Conservation (phyloP, 2,888 invertebrate genomes). For the Drosophila testacea region DNA sequence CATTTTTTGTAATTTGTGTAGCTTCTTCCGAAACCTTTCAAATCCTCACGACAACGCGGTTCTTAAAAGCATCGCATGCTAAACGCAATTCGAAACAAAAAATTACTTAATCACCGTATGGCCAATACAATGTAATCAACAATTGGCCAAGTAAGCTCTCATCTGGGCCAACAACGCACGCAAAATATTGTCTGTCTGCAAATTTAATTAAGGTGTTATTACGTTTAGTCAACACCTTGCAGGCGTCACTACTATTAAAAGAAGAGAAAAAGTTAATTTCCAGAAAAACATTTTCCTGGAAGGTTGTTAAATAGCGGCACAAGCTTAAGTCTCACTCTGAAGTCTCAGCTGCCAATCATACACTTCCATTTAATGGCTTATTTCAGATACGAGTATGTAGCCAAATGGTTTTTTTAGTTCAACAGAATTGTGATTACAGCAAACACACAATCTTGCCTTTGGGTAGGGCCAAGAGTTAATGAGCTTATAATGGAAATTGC, state of each 20-base stretch:
- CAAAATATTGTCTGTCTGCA: conserved; percentile 48
- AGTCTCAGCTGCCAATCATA: conserved; percentile 15
- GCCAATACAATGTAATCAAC: conserved; percentile 59
- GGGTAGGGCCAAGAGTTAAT: conserved; percentile 47
- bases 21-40: conserved; percentile 22
- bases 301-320: conserved; percentile 53
- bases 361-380: conserved; percentile 39
- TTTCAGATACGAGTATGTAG: conserved; percentile 27
- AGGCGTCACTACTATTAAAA: conserved; percentile 52
- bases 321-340: conserved; percentile 36
- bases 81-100: conserved; percentile 53
- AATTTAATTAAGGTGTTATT: conserved; percentile 78
- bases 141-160: conserved; percentile 42
- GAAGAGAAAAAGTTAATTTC: conserved; percentile 59
- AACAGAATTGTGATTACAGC: conserved; percentile 50
- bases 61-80: conserved; percentile 55
- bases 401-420: conserved; percentile 41
- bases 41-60: conserved; percentile 7
- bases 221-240: conserved; percentile 75
- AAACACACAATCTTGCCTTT: conserved; percentile 24
- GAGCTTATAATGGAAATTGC: conserved; percentile 70
- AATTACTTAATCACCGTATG: conserved; percentile 54
- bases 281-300: conserved; percentile 58
- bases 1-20: conserved; percentile 3
- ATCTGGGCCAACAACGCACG: conserved; percentile 23